Evolutionary conservation across 2,113 vertebrate genomes (phyloP), one percentile per base, ranked within the genome.

Genomic region (Silurus asotus): DNA sequence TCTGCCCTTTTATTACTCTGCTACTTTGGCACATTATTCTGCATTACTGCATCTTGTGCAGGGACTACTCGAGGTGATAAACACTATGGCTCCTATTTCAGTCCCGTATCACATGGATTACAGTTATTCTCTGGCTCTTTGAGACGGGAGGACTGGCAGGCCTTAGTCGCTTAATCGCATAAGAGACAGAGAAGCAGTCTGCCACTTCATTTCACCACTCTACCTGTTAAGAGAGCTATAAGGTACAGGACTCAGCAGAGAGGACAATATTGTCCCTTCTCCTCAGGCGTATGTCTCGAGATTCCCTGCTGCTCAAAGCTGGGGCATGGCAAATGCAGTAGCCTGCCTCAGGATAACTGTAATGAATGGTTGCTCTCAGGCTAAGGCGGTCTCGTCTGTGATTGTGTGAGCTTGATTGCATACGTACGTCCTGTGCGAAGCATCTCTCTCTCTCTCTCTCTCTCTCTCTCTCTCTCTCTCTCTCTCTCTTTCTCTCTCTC

Each of bases 91-190:
- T 84, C 78, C 89, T 90, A 87, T 87, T 87, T 90, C 69, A 76
- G 76, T 78, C 84, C 77, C 55, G n/a, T 78, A 86, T 90, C 87
- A 88, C 79, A 69, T 87, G 87, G 85, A 88, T 88, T 88, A 88
- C 82, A 82, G 87, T 75, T 84, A 85, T 87, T 85, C 79, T 0
- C 72, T 0, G n/a, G 58, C 83, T 72, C 61, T 82, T 84, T 85
- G 74, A 82, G 84, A 55, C 17, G 55, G 49, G 19, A 59, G 67
- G 20, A 59, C 51, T 49, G 59, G 81, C 69, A 61, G 45, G 53
- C 13, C 78, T 84, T 65, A 87, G 77, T 76, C 59, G 80, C 85
- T 87, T 87, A 88, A 90, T 87, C 83, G 56, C 67, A 59, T 85
- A 84, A 79, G 86, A 88, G 76, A 79, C 86, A 79, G 75, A 75